Evolutionary conservation across 2,797 vertebrate species (phyloP).

Genomic region (Bradypodion ventrale): DNA sequence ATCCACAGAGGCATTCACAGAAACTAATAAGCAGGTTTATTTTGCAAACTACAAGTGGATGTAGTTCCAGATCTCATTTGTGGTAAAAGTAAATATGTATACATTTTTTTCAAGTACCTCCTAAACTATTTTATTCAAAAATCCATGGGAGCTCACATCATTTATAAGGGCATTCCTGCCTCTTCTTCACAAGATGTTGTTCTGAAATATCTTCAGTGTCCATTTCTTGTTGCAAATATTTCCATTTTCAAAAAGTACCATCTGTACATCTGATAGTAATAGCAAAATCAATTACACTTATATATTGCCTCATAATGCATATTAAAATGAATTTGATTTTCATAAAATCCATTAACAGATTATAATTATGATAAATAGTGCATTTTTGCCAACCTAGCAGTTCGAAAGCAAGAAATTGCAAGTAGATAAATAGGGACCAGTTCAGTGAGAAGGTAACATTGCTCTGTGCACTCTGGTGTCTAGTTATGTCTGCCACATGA

Average conservation of each 20-base stretch:
- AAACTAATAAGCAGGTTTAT: conserved; percentile 39
- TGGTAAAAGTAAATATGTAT: conserved; percentile 38
- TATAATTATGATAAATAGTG: background rate
- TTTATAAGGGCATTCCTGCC: conserved; percentile 27
- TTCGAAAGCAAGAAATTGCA: no score
- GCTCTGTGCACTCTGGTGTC: no score
- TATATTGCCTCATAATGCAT: no score
- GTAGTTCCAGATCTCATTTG: conserved; percentile 60
- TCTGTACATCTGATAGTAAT: background rate
- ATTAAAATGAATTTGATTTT: conserved; percentile 20
- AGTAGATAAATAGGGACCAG: no score
- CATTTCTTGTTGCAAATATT: background rate
- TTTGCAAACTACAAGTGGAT: conserved; percentile 51
- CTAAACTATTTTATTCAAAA: conserved; percentile 35
- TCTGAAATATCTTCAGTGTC: background rate
- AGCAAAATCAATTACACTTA: no score
- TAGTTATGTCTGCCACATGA: no score
- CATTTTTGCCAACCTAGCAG: no score
- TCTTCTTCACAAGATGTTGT: background rate
- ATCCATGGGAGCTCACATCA: background rate
- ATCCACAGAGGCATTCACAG: conserved; percentile 29
- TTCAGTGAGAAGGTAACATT: no score
- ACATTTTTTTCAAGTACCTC: conserved; percentile 11
- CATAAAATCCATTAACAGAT: background rate
- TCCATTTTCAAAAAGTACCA: background rate